Evolutionary conservation across 2,888 invertebrate genomes (phyloP).

Genomic region (Deilephila elpenor): DNA sequence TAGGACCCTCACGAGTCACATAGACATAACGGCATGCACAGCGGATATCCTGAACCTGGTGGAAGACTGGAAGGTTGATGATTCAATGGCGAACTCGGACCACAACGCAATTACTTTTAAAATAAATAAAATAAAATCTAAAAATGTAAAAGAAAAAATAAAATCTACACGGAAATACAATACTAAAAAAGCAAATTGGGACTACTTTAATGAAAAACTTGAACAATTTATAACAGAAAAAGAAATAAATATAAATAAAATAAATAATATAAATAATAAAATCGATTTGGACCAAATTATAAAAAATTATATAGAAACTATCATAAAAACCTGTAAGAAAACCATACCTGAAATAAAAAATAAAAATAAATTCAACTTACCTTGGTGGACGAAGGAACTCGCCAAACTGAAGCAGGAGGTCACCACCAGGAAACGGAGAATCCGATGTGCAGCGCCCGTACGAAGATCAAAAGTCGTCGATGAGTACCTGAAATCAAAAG

Average conservation of each 20-base stretch:
- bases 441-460: conserved; percentile 25
- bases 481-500: conserved; percentile 29
- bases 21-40: too few species aligned
- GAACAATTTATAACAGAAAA: neutral
- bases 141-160: too few species aligned
- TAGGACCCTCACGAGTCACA: too few species aligned
- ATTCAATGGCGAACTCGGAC: conserved; percentile 34
- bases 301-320: neutral
- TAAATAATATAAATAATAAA: conserved; percentile 27
- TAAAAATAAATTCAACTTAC: neutral
- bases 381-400: too few species aligned
- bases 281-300: conserved; percentile 8
- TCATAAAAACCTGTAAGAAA: conserved; percentile 21
- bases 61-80: conserved; percentile 32
- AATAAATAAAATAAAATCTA: conserved; percentile 4
- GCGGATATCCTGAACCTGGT: too few species aligned
- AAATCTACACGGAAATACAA: conserved; percentile 26
- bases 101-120: conserved; percentile 34
- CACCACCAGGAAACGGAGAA: too few species aligned
- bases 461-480: neutral
- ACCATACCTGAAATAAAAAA: conserved; percentile 28
- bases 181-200: conserved; percentile 23
- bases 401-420: too few species aligned
- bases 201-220: neutral
- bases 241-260: conserved; percentile 18